Conservation (phyloP, 2,888 invertebrate genomes). For the Polietes domitor region DNA sequence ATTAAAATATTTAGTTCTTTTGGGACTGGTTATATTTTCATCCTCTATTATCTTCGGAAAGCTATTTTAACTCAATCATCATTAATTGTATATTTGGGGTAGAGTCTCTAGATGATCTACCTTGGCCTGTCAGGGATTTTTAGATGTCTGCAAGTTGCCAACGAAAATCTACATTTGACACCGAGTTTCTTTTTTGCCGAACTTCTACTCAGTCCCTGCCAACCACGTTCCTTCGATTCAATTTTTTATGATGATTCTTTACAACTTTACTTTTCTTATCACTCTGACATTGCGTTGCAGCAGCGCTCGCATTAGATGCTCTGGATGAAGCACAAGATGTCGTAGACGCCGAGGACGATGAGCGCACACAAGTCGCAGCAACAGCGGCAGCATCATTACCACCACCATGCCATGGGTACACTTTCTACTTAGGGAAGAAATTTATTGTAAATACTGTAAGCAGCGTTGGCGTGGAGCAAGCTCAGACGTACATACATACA, state of each 20-base stretch:
- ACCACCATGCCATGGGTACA: neutral
- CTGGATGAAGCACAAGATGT: neutral
- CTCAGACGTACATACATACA: neutral
- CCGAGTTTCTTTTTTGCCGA: neutral
- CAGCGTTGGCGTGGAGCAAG: neutral
- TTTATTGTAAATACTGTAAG: conserved; percentile 22
- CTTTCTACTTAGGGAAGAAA: conserved; percentile 14
- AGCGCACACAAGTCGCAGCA: neutral
- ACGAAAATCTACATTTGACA: conserved; percentile 38
- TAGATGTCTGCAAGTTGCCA: neutral
- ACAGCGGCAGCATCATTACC: neutral
- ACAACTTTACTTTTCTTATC: conserved; percentile 49
- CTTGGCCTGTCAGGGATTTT: neutral
- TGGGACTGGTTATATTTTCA: no score
- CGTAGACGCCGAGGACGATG: neutral
- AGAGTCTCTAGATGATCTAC: neutral
- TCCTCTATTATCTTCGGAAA: no score
- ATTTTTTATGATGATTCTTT: conserved; percentile 53
- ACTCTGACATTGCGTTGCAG: conserved; percentile 31
- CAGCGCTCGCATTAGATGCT: neutral
- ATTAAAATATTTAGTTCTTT: no score
- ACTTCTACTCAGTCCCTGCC: neutral
- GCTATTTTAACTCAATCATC: neutral
- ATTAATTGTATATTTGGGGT: conserved; percentile 5
- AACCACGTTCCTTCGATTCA: conserved; percentile 14